Conservation (phyloP, 1,140 invertebrate species). For the Chrysopa pallens region DNA sequence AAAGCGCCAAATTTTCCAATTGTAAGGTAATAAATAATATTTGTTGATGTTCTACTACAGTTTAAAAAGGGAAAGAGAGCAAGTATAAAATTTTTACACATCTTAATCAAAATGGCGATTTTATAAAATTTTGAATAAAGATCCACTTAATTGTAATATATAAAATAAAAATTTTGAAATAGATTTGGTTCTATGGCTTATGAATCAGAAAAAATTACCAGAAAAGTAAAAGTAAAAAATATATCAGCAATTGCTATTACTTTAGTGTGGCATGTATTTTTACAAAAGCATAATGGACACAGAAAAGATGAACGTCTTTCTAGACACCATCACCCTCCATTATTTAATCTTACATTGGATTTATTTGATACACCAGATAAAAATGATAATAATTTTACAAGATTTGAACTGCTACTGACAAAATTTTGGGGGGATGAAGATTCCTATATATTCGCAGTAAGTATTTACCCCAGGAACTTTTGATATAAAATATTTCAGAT, state of each 20-base stretch:
- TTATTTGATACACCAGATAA: neutral
- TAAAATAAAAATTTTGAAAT: neutral
- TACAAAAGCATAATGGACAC: too few relatives aligned
- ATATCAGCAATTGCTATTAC: conserved; percentile 8
- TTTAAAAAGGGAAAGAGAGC: too few relatives aligned
- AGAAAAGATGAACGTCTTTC: too few relatives aligned
- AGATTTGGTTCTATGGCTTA: conserved; percentile 7
- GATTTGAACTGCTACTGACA: conserved; percentile 7
- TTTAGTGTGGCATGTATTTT: conserved; percentile 10
- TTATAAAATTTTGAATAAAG: too few relatives aligned
- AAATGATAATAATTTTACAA: neutral
- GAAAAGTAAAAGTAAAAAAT: conserved; percentile 9
- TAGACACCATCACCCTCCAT: neutral
- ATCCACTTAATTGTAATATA: too few relatives aligned
- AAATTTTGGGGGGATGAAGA: conserved; percentile 6
- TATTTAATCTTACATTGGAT: neutral
- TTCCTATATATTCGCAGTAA: conserved; percentile 7
- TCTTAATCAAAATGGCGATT: too few relatives aligned
- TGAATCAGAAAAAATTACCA: neutral
- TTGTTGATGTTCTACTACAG: neutral
- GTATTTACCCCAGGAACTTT: too few relatives aligned
- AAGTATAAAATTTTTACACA: too few relatives aligned
- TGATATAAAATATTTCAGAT: too few relatives aligned
- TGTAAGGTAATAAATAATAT: conserved; percentile 14
- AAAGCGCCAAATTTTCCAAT: conserved; percentile 4